Evolutionary conservation across 2,797 vertebrate genomes (phyloP), one percentile per base, ranked within the genome.

Genomic region (Pipistrellus kuhlii): DNA sequence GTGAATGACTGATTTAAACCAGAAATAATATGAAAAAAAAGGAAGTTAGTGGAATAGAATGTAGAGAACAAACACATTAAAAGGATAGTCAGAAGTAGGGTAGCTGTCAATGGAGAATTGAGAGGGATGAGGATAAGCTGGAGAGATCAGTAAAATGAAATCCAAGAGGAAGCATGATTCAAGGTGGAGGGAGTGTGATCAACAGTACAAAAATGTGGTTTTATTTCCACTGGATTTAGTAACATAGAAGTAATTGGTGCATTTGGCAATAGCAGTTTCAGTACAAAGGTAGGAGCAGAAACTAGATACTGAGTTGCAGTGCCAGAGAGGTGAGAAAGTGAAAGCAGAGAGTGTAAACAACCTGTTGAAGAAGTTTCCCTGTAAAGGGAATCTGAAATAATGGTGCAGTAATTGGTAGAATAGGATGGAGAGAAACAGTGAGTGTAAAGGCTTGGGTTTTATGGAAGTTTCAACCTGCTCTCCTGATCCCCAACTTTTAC

Each of bases 251-350:
- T 69, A 25, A 14, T 59, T 17, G 13, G 41, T 35, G 46, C 46
- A 62, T 72, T 94, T 90, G 55, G 73, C 66, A n/a, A 15, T 66
- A 73, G 18, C 25, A 14, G 30, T 85, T 78, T 85, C 85, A 48
- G n/a, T 41, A 30, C 80, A 73, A 82, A 85, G 30, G 23, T 51
- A 68, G 55, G 57, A 86, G n/a, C 87, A 90, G 64, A 85, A 85
- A 66, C 32, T 53, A 46, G 48, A n/a, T 71, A 23, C 21, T 78
- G 46, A 57, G 48, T 69, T 76, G 41, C 44, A 46, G 44, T 64
- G 64, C 62, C 32, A 77, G 35, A 35, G 23, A 90, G 35, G 68
- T 48, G n/a, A 82, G 38, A 81, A 81, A 68, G 59, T 73, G 55
- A 62, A 76, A 71, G 44, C 20, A 78, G 69, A 38, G n/a, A 30